Evolutionary conservation across 2,797 vertebrate genomes (phyloP).

Genomic region (Halcyon leucocephala): DNA sequence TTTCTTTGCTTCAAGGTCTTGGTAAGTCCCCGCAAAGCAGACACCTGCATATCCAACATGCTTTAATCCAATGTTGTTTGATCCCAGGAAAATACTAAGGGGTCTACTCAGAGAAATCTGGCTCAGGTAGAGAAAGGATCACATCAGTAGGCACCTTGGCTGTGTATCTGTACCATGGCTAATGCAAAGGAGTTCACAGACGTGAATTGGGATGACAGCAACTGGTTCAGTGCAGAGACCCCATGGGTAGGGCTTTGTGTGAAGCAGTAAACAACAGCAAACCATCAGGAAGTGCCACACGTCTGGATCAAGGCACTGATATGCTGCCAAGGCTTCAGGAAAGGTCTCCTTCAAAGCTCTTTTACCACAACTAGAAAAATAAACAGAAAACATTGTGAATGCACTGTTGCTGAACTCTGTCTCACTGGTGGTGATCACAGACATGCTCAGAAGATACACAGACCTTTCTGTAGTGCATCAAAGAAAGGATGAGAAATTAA

Average conservation of each 20-base stretch:
- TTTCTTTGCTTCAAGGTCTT: background rate
- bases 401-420: background rate
- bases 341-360: background rate
- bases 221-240: fast-evolving
- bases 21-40: background rate
- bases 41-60: background rate
- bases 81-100: background rate
- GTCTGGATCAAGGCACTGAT: background rate
- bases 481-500: background rate
- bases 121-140: background rate
- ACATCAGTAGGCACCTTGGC: background rate
- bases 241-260: background rate
- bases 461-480: background rate
- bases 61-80: background rate
- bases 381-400: background rate
- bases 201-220: too few relatives aligned
- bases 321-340: background rate
- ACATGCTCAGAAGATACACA: fast-evolving
- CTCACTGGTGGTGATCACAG: background rate
- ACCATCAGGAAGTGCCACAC: fast-evolving
- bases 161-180: background rate
- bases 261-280: background rate
- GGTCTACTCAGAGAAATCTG: background rate
- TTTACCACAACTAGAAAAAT: background rate
- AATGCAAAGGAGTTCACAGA: background rate